Conservation (phyloP, 1,140 invertebrate species). For the Anastatus disparis region DNA sequence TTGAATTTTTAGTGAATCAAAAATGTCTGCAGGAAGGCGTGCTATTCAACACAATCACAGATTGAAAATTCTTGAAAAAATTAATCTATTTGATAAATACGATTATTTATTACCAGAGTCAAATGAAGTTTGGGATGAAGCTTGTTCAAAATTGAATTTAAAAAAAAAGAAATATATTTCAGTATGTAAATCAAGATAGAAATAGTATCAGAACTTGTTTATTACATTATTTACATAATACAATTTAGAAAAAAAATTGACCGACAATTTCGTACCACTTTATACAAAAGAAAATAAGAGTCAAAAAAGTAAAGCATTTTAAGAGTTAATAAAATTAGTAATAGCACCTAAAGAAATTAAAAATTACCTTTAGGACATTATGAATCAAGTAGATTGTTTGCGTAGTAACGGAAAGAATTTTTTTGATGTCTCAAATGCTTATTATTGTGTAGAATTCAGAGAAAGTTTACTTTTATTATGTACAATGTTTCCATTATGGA, state of each 20-base stretch:
- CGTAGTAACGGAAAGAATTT: neutral
- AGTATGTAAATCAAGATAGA: neutral
- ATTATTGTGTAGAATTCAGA: neutral
- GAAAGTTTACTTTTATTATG: neutral
- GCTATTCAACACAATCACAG: neutral
- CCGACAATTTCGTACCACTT: neutral
- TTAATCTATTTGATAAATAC: neutral
- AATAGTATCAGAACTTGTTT: neutral
- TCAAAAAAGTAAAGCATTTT: neutral
- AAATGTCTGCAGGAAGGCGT: neutral
- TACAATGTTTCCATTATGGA: neutral
- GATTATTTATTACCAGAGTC: neutral
- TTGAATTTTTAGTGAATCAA: no score
- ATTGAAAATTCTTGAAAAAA: neutral
- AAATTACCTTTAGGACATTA: neutral
- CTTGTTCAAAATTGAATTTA: neutral
- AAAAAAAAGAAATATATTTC: neutral
- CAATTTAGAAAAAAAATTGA: neutral
- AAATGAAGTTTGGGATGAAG: neutral
- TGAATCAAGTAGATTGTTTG: neutral
- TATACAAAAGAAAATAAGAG: neutral
- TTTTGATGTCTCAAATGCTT: neutral
- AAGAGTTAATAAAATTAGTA: neutral
- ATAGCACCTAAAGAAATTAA: neutral
- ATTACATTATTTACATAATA: neutral